These are phyloP conservation scores for Cosmia trapezina DNA, from an alignment of 2,888 invertebrate species.

Conservation along the genomic window DNA sequence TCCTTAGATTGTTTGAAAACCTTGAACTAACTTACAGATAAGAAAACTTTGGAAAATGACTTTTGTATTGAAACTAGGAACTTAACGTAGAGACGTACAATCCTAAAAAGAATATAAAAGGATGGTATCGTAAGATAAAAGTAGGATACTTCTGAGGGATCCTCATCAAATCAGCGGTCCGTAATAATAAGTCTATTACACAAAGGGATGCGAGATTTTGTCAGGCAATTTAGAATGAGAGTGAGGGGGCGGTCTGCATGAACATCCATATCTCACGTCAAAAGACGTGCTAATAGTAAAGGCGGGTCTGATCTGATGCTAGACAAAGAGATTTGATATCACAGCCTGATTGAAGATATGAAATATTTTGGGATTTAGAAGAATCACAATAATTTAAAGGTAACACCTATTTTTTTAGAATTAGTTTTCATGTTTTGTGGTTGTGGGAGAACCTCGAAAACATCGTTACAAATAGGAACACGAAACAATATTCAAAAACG, in stretches of 20 bases:
- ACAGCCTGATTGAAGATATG: constrained; percentile 16
- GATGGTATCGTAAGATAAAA: constrained; percentile 52
- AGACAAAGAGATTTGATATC: constrained; percentile 36
- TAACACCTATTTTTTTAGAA: background rate
- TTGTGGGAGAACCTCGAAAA: background rate
- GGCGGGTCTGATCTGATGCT: constrained; percentile 51
- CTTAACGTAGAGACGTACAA: background rate
- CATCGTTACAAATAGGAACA: background rate
- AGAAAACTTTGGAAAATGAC: background rate
- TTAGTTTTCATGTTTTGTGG: background rate
- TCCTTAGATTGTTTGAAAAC: constrained; percentile 10
- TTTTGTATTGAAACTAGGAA: background rate
- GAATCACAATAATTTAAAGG: background rate
- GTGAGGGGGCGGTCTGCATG: constrained; percentile 76
- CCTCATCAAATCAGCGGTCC: constrained; percentile 84
- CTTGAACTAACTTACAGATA: background rate
- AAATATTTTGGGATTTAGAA: constrained; percentile 3
- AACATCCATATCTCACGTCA: constrained; percentile 69
- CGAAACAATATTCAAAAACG: constrained; percentile 27
- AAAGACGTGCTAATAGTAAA: constrained; percentile 68
- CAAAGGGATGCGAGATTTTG: constrained; percentile 85
- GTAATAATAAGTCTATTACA: constrained; percentile 86
- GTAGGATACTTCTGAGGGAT: constrained; percentile 66
- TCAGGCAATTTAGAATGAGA: constrained; percentile 82
- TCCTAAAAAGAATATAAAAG: constrained; percentile 22